phyloP scores from a whole-genome alignment of 2,113 vertebrate genomes.

The Isichthys henryi region DNA sequence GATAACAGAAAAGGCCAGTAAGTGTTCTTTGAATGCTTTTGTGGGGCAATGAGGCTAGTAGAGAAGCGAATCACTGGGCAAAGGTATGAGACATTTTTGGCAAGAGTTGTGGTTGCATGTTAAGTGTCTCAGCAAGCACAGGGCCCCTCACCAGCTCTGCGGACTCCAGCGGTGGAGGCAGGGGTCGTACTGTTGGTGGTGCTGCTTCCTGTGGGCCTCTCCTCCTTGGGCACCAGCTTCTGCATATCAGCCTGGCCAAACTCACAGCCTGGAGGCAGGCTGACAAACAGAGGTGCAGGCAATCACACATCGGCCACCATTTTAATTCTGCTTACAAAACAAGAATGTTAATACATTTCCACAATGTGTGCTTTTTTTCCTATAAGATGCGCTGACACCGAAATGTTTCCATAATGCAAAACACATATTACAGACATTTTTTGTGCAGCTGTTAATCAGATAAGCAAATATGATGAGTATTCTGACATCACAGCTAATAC shows the following conservation, averaged over 20 bases:
- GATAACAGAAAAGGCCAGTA: not conserved
- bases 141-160: constrained; percentile 67
- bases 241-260: constrained; percentile 94
- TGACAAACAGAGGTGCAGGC: constrained; percentile 35
- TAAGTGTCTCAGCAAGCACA: not conserved
- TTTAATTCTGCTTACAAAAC: not conserved
- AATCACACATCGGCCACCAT: not conserved
- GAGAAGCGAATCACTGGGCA: not conserved
- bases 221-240: constrained; percentile 88
- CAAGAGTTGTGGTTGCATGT: not conserved
- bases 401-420: not conserved
- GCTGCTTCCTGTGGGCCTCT: constrained; percentile 62
- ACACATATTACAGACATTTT: not conserved
- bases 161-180: constrained; percentile 55
- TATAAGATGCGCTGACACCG: not conserved
- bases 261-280: constrained; percentile 84
- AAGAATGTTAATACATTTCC: not conserved
- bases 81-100: not conserved
- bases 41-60: not conserved
- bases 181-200: constrained; percentile 16
- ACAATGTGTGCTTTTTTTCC: not conserved
- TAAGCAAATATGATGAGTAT: not conserved
- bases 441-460: not conserved
- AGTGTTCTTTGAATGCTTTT: not conserved
- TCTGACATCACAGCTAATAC: not conserved